Base-by-base conservation (phyloP, 2,888 invertebrate genomes). In the Tachina fera region DNA sequence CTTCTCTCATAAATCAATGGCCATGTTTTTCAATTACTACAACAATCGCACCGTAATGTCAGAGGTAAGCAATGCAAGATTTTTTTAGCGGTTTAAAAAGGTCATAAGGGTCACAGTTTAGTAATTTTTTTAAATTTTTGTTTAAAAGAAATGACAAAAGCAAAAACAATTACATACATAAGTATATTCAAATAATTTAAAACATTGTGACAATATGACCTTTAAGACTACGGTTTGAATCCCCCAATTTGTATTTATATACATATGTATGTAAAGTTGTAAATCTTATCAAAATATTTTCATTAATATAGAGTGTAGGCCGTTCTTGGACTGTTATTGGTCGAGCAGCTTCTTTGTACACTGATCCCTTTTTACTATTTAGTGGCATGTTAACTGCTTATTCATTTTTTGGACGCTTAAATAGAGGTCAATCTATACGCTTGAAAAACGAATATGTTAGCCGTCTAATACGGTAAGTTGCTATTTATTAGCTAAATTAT, bases 1-100 rank as follows among this genome's bases (percentile, higher is more conserved):
- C 10, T 89, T 95, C 6, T 94, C 95, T 0, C 96, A 96, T 90
- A 96, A 96, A 90, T 95, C 95, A n/a, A 95, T 96, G 95, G 95
- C 96, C 1, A 90, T 95, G 76, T 95, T 96, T 89, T 96, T 95
- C 88, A 93, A 94, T 89, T 95, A 96, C 3, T 96, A 95, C 89
- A 91, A 94, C 63, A 96, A 96, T 89, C 93, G 96, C 86, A 96
- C 96, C 0, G 92, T 93, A 87, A 95, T 95, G 95, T 92, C 94
- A 0, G 95, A 95, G 93, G 95, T 95, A 91, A 89, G 89, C 47
- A 45, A 47, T 49, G 3, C 2, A 31, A 13, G 14, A n/a, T n/a
- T 31, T 31, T 14, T 13, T 39, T 51, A n/a, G 31, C 31, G 31
- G 6, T 6, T 31, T 31, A 0, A 31, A 31, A 31, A 5, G 6